These are phyloP conservation scores for Myotis brandtii DNA, from an alignment of 2,113 vertebrate species.

Conservation along the genomic window DNA sequence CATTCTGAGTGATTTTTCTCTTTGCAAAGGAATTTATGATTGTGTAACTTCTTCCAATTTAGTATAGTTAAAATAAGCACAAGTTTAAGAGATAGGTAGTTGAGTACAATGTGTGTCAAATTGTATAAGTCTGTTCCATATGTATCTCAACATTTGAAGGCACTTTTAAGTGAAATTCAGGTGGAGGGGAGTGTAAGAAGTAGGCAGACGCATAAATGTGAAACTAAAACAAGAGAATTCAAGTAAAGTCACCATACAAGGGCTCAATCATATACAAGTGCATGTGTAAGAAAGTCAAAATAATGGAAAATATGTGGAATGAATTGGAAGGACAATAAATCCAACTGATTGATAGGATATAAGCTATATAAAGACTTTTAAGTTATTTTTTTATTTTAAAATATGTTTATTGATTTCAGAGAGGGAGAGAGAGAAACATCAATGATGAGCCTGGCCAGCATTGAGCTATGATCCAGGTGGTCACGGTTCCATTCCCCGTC, in stretches of 20 bases:
- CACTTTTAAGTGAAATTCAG: not conserved
- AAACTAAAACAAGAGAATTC: not conserved
- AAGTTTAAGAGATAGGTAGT: not conserved
- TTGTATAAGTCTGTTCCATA: not conserved
- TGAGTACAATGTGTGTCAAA: not conserved
- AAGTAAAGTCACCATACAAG: not conserved
- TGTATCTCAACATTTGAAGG: not conserved
- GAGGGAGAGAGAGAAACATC: too few species aligned
- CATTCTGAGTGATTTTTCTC: not conserved
- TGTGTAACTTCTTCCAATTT: not conserved
- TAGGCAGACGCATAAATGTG: not conserved
- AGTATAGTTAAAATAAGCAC: not conserved
- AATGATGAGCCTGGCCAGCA: too few species aligned
- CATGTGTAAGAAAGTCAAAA: not conserved
- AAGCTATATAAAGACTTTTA: not conserved
- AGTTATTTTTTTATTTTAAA: too few species aligned
- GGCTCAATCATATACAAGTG: not conserved
- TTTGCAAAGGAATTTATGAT: not conserved
- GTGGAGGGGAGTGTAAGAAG: not conserved
- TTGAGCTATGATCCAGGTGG: too few species aligned
- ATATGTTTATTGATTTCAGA: too few species aligned
- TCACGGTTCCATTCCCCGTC: too few species aligned
- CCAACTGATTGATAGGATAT: not conserved
- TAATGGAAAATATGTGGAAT: not conserved
- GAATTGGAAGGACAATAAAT: not conserved